Conservation (phyloP, 2,888 invertebrate genomes). For the Mayetiola destructor region DNA sequence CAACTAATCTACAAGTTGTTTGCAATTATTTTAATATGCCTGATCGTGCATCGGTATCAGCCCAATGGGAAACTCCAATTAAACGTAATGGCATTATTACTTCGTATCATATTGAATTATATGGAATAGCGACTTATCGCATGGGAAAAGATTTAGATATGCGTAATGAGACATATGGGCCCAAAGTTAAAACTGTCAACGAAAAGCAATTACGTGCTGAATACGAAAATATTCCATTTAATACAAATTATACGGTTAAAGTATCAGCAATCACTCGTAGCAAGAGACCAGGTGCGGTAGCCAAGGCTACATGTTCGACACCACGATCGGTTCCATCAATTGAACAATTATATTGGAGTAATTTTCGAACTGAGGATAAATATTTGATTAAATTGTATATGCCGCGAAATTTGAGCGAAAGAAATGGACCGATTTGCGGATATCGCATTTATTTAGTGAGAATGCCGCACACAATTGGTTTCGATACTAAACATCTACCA, state of each 20-base stretch:
- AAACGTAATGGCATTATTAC: slow-evolving; percentile 65
- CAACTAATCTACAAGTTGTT: slow-evolving; percentile 48
- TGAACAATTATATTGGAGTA: slow-evolving; percentile 41
- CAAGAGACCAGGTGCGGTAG: slow-evolving; percentile 55
- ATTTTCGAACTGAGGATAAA: slow-evolving; percentile 44
- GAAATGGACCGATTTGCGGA: slow-evolving; percentile 79
- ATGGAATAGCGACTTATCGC: slow-evolving; percentile 41
- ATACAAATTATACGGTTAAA: slow-evolving; percentile 69
- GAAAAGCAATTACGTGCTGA: slow-evolving; percentile 37
- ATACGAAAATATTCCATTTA: slow-evolving; percentile 59
- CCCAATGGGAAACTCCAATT: slow-evolving; percentile 58
- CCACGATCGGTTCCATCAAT: slow-evolving; percentile 55
- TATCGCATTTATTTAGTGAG: slow-evolving; percentile 68
- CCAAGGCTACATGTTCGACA: slow-evolving; percentile 49
- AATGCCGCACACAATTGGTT: slow-evolving; percentile 28
- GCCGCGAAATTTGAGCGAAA: slow-evolving; percentile 58
- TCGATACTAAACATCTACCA: slow-evolving; percentile 45
- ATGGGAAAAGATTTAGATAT: slow-evolving; percentile 36
- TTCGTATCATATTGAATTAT: slow-evolving; percentile 53
- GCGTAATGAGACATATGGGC: slow-evolving; percentile 42
- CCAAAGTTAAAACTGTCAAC: slow-evolving; percentile 43
- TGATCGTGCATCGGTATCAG: slow-evolving; percentile 43
- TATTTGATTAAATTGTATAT: slow-evolving; percentile 61
- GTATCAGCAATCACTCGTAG: slow-evolving; percentile 65
- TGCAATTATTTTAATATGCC: slow-evolving; percentile 44